Evolutionary conservation across 2,797 vertebrate genomes (phyloP).

Genomic region (Denticeps clupeoides): DNA sequence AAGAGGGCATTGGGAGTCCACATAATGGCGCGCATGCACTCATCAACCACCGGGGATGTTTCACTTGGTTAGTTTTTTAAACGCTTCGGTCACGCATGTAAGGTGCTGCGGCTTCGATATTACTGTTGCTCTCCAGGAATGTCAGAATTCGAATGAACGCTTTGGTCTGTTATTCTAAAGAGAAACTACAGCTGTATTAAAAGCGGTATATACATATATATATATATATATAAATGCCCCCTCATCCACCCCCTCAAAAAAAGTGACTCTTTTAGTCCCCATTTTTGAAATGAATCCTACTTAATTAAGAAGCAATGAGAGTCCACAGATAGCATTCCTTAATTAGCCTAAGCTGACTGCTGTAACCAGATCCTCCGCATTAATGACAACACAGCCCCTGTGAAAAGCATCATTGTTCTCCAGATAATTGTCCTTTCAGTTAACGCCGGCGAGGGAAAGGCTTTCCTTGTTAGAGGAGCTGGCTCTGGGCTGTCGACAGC

Average conservation of each 20-base stretch:
- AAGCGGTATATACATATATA: no score
- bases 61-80: no score
- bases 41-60: no score
- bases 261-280: constrained; percentile 36
- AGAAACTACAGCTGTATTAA: no score
- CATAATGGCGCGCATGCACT: no score
- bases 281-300: constrained; percentile 61
- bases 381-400: constrained; percentile 69
- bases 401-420: constrained; percentile 78
- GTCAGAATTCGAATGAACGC: no score
- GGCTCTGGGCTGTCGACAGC: constrained; percentile 63
- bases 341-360: constrained; percentile 69
- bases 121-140: no score
- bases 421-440: constrained; percentile 79
- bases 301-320: constrained; percentile 71
- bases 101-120: no score
- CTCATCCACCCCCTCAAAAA: constrained; percentile 18
- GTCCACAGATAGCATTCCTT: constrained; percentile 66
- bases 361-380: constrained; percentile 71
- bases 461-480: constrained; percentile 66
- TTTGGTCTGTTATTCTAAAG: no score
- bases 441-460: constrained; percentile 60
- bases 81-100: no score
- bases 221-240: neutral
- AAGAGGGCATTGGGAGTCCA: no score